phyloP scores from a whole-genome alignment of 92 coral and sea anemone species.

The Siderastrea radians region DNA sequence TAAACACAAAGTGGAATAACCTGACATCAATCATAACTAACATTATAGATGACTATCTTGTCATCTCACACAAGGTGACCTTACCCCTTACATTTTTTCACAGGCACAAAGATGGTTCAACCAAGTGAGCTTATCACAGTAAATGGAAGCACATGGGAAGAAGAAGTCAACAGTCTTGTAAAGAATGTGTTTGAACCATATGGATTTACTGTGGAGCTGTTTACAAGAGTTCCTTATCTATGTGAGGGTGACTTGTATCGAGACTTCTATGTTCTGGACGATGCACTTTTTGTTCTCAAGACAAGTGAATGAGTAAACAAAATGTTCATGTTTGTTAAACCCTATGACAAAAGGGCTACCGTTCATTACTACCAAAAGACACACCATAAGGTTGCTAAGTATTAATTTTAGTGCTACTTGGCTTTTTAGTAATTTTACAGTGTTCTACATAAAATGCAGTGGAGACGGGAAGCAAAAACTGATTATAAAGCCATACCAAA shows the following conservation, averaged over 20 bases:
- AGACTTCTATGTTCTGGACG: conserved; percentile 88
- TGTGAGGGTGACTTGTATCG: conserved; percentile 95
- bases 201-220: conserved; percentile 85
- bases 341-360: too few species aligned
- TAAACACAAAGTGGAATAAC: too few species aligned
- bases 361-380: too few species aligned
- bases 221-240: conserved; percentile 90
- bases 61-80: too few species aligned
- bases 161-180: conserved; percentile 82
- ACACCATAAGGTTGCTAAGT: too few species aligned
- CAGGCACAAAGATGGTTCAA: conserved; percentile 82
- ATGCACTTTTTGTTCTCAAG: conserved; percentile 93
- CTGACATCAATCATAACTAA: background rate
- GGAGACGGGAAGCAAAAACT: too few species aligned
- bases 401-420: too few species aligned
- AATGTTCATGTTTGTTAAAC: background rate
- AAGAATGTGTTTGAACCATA: conserved; percentile 88
- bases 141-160: conserved; percentile 86
- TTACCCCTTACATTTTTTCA: background rate
- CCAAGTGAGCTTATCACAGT: conserved; percentile 83
- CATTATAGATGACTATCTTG: background rate
- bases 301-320: background rate
- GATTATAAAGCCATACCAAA: too few species aligned
- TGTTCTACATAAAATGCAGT: too few species aligned
- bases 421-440: too few species aligned